Base-by-base conservation (phyloP, 2,113 vertebrate genomes). In the Pollachius pollachius region DNA sequence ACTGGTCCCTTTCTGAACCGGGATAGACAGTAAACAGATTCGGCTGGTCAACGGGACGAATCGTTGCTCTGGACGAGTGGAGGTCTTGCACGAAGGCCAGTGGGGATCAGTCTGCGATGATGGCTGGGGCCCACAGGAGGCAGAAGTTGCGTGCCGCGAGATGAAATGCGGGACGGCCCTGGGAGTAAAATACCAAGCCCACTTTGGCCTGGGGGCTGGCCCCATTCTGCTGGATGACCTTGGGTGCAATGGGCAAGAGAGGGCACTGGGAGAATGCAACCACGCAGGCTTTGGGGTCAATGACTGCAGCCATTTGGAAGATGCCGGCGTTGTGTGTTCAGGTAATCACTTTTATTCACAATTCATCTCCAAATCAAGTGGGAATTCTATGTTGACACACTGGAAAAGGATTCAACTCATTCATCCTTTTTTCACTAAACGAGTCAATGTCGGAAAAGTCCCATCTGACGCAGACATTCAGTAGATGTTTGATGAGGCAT, bases 31-130 rank as follows among this genome's bases (percentile, higher is more conserved):
- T 64, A 77, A 79, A 75, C 73, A 68, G 13, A 34, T 87, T n/a
- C 73, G 84, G 0, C 37, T 90, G 16, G 3, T 69, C 5, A 89
- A 89, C 59, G 89, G 89, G 21, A 85, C 83, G 1, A 52, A 68
- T 59, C 75, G 41, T 3, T 90, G 89, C 67, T 77, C 77, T 2
- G 89, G 89, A 3, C 77, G 89, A 64, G 85, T 90, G 52, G 89
- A 90, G 64, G 2, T 90, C 58, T 74, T 65, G 34, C 18, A 90
- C 48, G 30, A 72, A 0, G 82, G 64, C 58, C 67, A 83, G 52
- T 90, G 89, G 89, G 89, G 89, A 56, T 85, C 86, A 3, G 30
- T 88, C 48, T 90, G 89, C 30, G 89, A 90, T 65, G 89, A 90
- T 74, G 74, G 57, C 60, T 90, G 89, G 89, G 87, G 83, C 25